Base-by-base conservation (phyloP, 2,797 vertebrate genomes). In the Hipposideros larvatus region DNA sequence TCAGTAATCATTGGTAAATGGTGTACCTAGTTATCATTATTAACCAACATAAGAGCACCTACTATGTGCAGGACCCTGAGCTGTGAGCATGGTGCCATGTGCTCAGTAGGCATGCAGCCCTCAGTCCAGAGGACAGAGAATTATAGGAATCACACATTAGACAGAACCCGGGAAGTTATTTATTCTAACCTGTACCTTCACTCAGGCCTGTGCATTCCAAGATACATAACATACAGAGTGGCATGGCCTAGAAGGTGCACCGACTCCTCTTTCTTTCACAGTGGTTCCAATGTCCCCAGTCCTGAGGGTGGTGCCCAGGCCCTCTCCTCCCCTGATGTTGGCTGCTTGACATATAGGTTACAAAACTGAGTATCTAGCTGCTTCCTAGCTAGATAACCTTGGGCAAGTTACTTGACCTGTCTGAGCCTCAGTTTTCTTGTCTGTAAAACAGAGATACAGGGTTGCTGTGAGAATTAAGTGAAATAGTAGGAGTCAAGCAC, bases 371-470 rank as follows among this genome's bases (percentile, higher is more conserved):
- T 22, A 46, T 53, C 59, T 75, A 4, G 11, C 74, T 48, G 43
- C 90, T 89, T 90, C 59, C 80, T 94, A 57, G 22, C 73, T 86
- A 5, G 26, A 71, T 77, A 80, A 37, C n/a, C 66, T n/a, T 73
- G 57, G 57, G 48, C 28, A 75, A 46, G n/a, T 86, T 90, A 93
- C n/a, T 68, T 53, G n/a, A 86, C 51, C 51, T 86, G 19, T 94
- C 70, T 61, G 78, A 85, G 46, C 57, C 41, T 83, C 77, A 31
- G 43, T 78, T 91, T 88, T 65, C 28, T 71, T 78, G 61, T 48
- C 66, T 93, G 10, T 73, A 43, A 83, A 92, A 86, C 2, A 19
- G 65, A 41, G 41, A 63, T 55, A 24, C 37, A 37, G 55, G 14
- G 31, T 59, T 86, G 24, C 73, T 87, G 48, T 71, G 31, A 92